phyloP scores from a whole-genome alignment of 2,888 invertebrate species.

The Tetragonisca angustula region DNA sequence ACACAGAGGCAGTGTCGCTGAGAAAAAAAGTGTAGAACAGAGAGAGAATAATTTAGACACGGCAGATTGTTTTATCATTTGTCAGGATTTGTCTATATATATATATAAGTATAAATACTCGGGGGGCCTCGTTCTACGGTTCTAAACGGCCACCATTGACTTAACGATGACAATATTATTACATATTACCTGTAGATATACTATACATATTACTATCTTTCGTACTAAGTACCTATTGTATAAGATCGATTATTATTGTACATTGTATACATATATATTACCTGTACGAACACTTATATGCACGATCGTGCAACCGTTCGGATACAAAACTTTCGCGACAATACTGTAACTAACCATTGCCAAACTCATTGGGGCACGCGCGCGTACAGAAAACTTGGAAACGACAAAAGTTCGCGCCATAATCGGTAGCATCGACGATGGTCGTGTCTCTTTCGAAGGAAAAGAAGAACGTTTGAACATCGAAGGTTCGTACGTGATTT shows the following conservation, averaged over 20 bases:
- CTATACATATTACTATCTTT: conserved; percentile 59
- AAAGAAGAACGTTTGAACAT: too few relatives aligned
- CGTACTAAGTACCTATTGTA: conserved; percentile 61
- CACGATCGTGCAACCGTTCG: conserved; percentile 14
- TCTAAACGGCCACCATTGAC: conserved; percentile 54
- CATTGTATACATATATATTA: conserved; percentile 41
- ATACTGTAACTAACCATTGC: conserved; percentile 67
- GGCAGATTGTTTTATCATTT: conserved; percentile 40
- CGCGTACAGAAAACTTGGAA: not conserved
- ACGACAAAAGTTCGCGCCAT: not conserved
- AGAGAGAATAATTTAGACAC: not conserved
- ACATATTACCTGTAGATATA: conserved; percentile 69
- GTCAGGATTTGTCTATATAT: not conserved
- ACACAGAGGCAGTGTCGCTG: not conserved
- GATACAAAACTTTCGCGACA: conserved; percentile 72
- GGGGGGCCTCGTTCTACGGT: conserved; percentile 54
- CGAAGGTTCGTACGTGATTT: too few relatives aligned
- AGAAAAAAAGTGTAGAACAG: not conserved
- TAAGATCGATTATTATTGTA: conserved; percentile 58
- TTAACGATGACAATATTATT: conserved; percentile 80
- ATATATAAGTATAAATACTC: conserved; percentile 26
- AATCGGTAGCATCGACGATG: conserved; percentile 20
- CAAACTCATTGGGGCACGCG: conserved; percentile 39
- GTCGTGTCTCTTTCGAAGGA: not conserved
- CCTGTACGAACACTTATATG: conserved; percentile 10